phyloP scores from a whole-genome alignment of 1,140 invertebrate species.

The Zaprionus vittiger region DNA sequence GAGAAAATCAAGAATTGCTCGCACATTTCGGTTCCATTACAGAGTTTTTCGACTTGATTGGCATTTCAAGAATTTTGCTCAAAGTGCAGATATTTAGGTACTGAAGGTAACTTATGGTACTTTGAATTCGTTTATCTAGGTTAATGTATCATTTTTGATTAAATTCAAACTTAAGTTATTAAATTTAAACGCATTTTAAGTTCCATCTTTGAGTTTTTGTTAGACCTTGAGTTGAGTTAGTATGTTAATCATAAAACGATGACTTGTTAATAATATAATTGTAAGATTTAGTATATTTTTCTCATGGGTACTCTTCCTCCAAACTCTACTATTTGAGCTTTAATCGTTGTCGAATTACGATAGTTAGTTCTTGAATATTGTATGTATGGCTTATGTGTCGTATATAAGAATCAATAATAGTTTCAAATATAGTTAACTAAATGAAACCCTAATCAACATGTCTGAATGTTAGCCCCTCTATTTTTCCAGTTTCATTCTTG shows the following conservation, averaged over 20 bases:
- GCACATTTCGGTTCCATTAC: conserved; percentile 14
- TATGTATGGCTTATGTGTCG: not conserved
- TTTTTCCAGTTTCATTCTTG: not conserved
- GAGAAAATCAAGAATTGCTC: conserved; percentile 7
- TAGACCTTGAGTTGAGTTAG: not conserved
- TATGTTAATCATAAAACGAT: no score
- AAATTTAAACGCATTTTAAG: not conserved
- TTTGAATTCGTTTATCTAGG: no score
- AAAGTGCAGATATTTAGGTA: not conserved
- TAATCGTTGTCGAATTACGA: not conserved
- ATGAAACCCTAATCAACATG: no score
- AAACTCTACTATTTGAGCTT: not conserved
- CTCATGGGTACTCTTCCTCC: no score
- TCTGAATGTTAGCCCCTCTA: no score
- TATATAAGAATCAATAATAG: not conserved
- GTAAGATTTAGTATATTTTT: not conserved
- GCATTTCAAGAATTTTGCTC: not conserved
- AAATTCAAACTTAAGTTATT: no score
- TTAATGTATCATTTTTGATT: no score
- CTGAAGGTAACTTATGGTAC: not conserved
- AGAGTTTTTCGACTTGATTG: conserved; percentile 9
- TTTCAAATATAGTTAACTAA: not conserved
- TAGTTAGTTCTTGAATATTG: not conserved
- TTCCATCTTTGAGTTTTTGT: not conserved
- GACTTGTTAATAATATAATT: no score